Conservation (phyloP, 2,797 vertebrate genomes). For the Orestias chungarensis region DNA sequence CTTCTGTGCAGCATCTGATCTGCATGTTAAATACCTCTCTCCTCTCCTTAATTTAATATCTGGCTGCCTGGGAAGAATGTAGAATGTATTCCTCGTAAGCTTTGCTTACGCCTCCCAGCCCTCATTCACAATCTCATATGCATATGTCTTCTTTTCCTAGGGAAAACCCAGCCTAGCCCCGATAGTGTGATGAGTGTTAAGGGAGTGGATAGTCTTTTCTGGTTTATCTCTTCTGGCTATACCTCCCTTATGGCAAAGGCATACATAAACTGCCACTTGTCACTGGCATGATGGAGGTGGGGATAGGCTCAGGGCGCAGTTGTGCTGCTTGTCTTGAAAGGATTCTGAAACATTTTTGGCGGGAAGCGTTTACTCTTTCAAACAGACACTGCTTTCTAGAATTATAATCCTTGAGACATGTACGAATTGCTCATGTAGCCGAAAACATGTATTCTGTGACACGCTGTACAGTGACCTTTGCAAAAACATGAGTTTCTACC, state of each 20-base stretch:
- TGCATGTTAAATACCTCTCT: conserved; percentile 73
- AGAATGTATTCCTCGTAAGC: conserved; percentile 58
- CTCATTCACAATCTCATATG: conserved; percentile 19
- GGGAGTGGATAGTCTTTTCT: conserved; percentile 11
- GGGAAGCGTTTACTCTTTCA: conserved; percentile 38
- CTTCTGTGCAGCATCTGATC: conserved; percentile 56
- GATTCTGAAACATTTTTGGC: conserved; percentile 35
- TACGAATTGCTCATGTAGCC: conserved; percentile 7
- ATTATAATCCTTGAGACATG: not conserved
- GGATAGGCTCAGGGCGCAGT: conserved; percentile 33
- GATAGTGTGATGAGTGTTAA: conserved; percentile 4
- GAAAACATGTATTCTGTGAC: conserved; percentile 10
- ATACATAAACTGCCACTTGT: conserved; percentile 73
- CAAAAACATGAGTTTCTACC: conserved; percentile 10
- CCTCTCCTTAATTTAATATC: conserved; percentile 69
- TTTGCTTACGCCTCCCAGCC: conserved; percentile 37
- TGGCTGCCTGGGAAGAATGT: conserved; percentile 49
- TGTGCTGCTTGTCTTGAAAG: conserved; percentile 28
- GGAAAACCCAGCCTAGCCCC: conserved; percentile 12
- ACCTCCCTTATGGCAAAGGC: conserved; percentile 50
- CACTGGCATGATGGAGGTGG: conserved; percentile 58
- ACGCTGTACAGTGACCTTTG: not conserved
- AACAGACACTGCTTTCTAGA: conserved; percentile 12
- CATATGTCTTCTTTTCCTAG: conserved; percentile 8
- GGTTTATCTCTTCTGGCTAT: conserved; percentile 36